Evolutionary conservation across 2,113 vertebrate genomes (phyloP).

Genomic region (Aplodontia rufa): DNA sequence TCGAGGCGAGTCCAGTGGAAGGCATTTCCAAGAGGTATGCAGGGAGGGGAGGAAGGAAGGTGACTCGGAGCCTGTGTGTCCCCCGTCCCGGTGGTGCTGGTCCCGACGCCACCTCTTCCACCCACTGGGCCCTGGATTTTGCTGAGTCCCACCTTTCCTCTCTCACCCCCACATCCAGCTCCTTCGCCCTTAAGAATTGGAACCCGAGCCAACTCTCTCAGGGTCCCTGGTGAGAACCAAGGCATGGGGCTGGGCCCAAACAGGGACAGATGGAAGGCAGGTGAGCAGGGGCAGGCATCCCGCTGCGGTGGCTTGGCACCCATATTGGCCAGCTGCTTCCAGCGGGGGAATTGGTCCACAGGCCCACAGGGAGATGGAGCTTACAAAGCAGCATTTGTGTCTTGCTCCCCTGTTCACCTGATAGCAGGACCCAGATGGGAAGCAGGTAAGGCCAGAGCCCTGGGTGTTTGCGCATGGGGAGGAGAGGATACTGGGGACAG

Average conservation of each 20-base stretch:
- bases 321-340: constrained; percentile 94
- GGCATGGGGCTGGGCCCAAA: not conserved
- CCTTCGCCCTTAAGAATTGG: not conserved
- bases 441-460: no score
- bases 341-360: constrained; percentile 94
- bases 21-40: not conserved
- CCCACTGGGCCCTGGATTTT: not conserved
- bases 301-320: constrained; percentile 87
- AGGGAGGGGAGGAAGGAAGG: constrained; percentile 15
- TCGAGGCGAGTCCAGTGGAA: not conserved
- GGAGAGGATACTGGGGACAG: not conserved
- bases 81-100: not conserved
- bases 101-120: not conserved
- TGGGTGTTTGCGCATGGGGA: no score
- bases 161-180: not conserved
- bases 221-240: not conserved
- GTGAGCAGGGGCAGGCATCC: constrained; percentile 21
- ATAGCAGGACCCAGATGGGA: constrained; percentile 63
- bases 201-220: not conserved
- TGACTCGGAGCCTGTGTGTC: not conserved
- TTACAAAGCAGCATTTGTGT: constrained; percentile 89
- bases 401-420: constrained; percentile 92
- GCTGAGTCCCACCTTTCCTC: not conserved
- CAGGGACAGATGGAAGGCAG: constrained; percentile 46
- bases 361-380: constrained; percentile 93